phyloP scores from a whole-genome alignment of 23 tunicate genomes.

The Diplosoma virens region DNA sequence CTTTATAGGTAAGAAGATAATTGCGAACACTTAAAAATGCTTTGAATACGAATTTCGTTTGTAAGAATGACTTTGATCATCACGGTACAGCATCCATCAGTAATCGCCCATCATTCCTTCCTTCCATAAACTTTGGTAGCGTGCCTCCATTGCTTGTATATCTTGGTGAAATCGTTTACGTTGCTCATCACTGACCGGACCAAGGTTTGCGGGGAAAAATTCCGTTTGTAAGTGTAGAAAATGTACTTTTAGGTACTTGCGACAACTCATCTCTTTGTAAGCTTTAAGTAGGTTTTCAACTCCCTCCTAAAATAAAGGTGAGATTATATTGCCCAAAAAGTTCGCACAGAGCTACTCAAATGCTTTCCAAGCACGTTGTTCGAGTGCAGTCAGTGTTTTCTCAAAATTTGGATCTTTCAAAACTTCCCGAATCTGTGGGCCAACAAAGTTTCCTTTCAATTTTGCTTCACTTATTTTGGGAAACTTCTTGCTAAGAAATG shows the following conservation, averaged over 20 bases:
- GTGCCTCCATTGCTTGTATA: not conserved
- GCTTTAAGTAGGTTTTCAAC: no score
- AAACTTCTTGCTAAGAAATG: no score
- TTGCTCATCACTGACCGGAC: conserved; percentile 17
- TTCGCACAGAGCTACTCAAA: no score
- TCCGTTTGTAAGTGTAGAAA: conserved; percentile 8
- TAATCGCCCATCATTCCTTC: conserved; percentile 22
- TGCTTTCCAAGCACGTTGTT: no score
- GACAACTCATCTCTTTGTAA: no score
- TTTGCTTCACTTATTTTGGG: no score
- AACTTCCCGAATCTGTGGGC: no score
- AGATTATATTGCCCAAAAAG: no score
- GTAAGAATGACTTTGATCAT: conserved; percentile 5
- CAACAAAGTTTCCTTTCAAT: no score
- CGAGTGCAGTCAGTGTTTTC: no score
- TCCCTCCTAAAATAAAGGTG: no score
- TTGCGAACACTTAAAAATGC: not conserved
- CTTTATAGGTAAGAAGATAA: not conserved
- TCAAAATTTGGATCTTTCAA: no score
- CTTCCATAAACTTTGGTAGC: conserved; percentile 16
- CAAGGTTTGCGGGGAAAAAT: conserved; percentile 29
- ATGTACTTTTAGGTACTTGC: not conserved
- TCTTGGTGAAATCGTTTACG: conserved; percentile 16
- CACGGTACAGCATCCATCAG: conserved; percentile 19
- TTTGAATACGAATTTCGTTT: conserved; percentile 18